Evolutionary conservation across 2,888 invertebrate species (phyloP), one percentile per base, ranked within the genome.

Genomic region (Rhorus exstirpatorius): DNA sequence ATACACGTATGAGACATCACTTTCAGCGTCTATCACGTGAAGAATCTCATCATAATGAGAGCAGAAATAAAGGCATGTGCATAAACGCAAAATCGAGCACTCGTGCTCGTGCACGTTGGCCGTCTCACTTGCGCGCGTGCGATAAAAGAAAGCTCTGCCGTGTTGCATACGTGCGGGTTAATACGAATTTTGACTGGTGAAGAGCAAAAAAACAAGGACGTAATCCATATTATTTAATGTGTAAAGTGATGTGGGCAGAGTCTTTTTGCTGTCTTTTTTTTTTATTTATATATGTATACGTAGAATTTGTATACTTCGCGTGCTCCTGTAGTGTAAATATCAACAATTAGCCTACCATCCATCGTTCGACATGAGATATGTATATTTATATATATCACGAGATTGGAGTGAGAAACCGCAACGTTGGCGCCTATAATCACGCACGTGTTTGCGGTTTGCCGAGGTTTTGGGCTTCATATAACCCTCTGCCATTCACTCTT

Each of bases 271-370:
- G n/a, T n/a, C n/a, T 63, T 74, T 60, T 17, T 49, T 38, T 55
- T 24, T 51, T 38, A 4, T 7, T 6, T 17, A 41, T 41, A 51
- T 46, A 12, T 35, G 12, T n/a, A 35, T 38, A 24, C 49, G 38
- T n/a, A n/a, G n/a, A n/a, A n/a, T 14, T 41, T 14, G 31, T 55
- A 70, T 10, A 41, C 41, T 75, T 51, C 17, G 46, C 70, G 68
- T 58, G 83, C 63, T 53, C 72, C 58, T 81, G 31, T 80, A 77
- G 82, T 88, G 88, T 89, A 90, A 90, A 89, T 90, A 90, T 89
- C 87, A 89, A 89, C 90, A 90, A 90, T 90, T 90, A 90, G 89
- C 85, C 86, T 84, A 84, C 87, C 89, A 90, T 90, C 90, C 87
- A 90, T 90, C 90, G 90, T 89, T 86, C 84, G 55, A 80, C 70